These are phyloP conservation scores for Drosophila kikkawai DNA, from an alignment of 1,140 invertebrate genomes.

Conservation along the genomic window DNA sequence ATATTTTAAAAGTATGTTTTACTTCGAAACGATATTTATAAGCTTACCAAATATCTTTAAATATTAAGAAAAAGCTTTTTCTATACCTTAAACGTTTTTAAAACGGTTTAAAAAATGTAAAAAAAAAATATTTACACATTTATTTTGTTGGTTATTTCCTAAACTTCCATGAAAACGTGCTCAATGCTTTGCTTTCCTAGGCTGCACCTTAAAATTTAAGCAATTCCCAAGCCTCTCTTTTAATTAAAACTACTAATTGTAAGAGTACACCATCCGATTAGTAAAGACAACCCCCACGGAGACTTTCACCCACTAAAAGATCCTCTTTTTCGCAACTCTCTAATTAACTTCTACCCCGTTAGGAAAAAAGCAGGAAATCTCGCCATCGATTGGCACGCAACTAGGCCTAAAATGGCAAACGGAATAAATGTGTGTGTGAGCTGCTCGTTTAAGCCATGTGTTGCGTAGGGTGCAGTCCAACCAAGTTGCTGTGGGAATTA, in stretches of 20 bases:
- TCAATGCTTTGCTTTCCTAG: background rate
- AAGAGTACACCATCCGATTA: conserved; percentile 17
- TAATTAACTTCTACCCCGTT: conserved; percentile 34
- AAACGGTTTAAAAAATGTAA: background rate
- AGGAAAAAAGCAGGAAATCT: conserved; percentile 33
- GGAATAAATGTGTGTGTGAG: conserved; percentile 30
- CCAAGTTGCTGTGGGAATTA: conserved; percentile 38
- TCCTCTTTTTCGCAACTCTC: conserved; percentile 11
- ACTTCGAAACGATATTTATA: too few relatives aligned
- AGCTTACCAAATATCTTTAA: too few relatives aligned
- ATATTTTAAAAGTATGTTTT: background rate
- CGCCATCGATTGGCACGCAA: conserved; percentile 46
- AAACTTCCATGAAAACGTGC: background rate
- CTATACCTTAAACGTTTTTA: background rate
- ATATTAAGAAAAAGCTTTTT: background rate
- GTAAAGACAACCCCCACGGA: conserved; percentile 4
- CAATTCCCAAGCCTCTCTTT: background rate
- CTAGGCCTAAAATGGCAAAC: conserved; percentile 26
- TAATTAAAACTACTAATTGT: conserved; percentile 25
- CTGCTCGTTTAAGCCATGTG: conserved; percentile 6
- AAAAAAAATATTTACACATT: background rate
- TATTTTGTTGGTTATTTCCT: background rate
- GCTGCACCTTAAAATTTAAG: background rate
- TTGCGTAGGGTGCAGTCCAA: conserved; percentile 47
- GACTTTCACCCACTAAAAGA: conserved; percentile 32